Evolutionary conservation across 2,797 vertebrate genomes (phyloP).

Genomic region (Enteromius treurensis): DNA sequence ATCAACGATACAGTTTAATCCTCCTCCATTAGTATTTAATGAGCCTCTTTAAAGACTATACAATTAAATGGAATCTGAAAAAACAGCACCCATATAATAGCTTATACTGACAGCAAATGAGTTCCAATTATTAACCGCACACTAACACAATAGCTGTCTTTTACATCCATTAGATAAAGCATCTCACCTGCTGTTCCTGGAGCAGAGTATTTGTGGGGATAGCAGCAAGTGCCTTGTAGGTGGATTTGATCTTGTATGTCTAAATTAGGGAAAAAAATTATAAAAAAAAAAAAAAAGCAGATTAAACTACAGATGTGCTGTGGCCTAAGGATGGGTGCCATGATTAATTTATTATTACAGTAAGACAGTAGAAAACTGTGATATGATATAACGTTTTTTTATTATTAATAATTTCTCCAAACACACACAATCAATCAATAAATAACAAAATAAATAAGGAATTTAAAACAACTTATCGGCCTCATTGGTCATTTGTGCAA

Average conservation of each 20-base stretch:
- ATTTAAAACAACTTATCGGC: no score
- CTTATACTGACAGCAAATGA: neutral
- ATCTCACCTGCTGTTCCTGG: conserved; percentile 96
- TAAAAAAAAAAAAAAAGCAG: neutral
- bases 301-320: neutral
- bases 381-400: neutral
- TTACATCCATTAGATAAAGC: conserved; percentile 38
- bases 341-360: neutral
- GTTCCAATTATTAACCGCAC: conserved; percentile 5
- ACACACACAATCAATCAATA: no score
- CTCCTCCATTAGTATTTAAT: neutral
- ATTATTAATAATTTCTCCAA: neutral
- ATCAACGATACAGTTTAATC: neutral
- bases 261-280: conserved; percentile 64
- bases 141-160: conserved; percentile 20
- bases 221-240: conserved; percentile 94
- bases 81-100: neutral
- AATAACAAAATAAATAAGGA: no score
- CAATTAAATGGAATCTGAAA: neutral
- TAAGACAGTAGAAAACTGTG: neutral
- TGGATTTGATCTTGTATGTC: conserved; percentile 91
- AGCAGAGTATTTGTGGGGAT: conserved; percentile 97
- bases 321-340: neutral
- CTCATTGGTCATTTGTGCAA: no score
- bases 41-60: neutral